Conservation (phyloP, 2,797 vertebrate genomes). For the Presbytis comata region DNA sequence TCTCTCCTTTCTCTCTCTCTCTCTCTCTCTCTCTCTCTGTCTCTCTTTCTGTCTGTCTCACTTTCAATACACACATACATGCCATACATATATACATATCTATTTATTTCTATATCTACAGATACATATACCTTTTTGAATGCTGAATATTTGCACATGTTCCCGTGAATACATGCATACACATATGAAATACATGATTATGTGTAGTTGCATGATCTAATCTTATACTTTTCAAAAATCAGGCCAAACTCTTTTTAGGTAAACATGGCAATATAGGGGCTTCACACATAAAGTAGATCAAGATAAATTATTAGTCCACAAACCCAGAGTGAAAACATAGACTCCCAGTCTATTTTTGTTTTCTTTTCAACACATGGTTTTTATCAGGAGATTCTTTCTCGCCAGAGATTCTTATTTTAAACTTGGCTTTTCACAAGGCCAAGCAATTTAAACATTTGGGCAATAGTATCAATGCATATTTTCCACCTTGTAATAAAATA, state of each 20-base stretch:
- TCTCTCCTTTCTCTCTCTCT: background rate
- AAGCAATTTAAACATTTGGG: conserved; percentile 49
- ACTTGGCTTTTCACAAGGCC: conserved; percentile 41
- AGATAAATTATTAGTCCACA: background rate
- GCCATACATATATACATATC: rapidly evolving
- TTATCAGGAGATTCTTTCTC: conserved; percentile 35
- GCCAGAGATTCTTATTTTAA: conserved; percentile 54
- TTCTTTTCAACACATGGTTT: conserved; percentile 59
- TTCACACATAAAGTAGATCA: background rate
- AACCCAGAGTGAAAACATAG: background rate
- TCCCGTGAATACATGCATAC: background rate
- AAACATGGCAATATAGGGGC: background rate
- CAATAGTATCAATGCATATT: conserved; percentile 18
- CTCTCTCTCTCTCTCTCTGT: too few species aligned
- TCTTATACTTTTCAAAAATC: background rate
- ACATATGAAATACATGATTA: background rate
- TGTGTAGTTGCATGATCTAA: background rate
- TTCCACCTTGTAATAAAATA: conserved; percentile 35
- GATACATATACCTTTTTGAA: background rate
- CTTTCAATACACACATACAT: too few species aligned
- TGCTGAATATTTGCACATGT: background rate
- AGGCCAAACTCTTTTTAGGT: background rate
- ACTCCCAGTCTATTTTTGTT: background rate
- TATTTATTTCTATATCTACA: background rate
- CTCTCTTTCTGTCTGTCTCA: background rate